Base-by-base conservation (phyloP, 2,113 vertebrate genomes). In the Rhabdornis inornatus region DNA sequence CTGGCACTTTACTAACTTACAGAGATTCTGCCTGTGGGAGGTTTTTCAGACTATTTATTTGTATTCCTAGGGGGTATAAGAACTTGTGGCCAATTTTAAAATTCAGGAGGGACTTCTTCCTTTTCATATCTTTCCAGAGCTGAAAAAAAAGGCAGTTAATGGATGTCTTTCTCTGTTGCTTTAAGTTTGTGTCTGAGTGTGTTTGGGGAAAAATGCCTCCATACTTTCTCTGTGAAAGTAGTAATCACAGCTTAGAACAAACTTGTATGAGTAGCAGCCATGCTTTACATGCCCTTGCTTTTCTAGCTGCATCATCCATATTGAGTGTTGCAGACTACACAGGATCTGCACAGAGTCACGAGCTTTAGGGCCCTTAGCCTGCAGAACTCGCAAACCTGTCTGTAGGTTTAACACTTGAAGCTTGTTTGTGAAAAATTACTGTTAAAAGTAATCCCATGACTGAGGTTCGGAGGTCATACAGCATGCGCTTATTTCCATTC, bases 211-310 rank as follows among this genome's bases (percentile, higher is more conserved):
- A 55, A 49, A 31, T 8, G 3, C 30, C 23, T 90, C 8, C 3
- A 2, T 77, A 5, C 17, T 69, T 85, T 17, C 19, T 90, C 18
- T 57, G 2, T 27, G 11, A 18, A 83, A 65, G 64, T 57, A 57
- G 23, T 61, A 76, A 89, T 83, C 30, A 33, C 33, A 42, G 7
- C 16, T 64, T n/a, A 65, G 50, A 75, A 35, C 12, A 84, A 69
- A 18, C 2, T 60, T 61, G 40, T 37, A 9, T 1, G 1, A n/a
- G 19, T 60, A 47, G 59, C 24, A 81, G 59, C 22, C 0, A 2
- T 92, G 75, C 31, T 81, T 89, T 71, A 50, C 20, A 13, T 4
- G 2, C n/a, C 10, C 5, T 44, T 83, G 21, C 9, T 75, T 56
- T 81, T 84, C 63, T 22, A 66, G 33, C 47, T 61, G 50, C 7